These are phyloP conservation scores for Epistrophe grossulariae DNA, from an alignment of 2,888 invertebrate genomes.

Conservation along the genomic window DNA sequence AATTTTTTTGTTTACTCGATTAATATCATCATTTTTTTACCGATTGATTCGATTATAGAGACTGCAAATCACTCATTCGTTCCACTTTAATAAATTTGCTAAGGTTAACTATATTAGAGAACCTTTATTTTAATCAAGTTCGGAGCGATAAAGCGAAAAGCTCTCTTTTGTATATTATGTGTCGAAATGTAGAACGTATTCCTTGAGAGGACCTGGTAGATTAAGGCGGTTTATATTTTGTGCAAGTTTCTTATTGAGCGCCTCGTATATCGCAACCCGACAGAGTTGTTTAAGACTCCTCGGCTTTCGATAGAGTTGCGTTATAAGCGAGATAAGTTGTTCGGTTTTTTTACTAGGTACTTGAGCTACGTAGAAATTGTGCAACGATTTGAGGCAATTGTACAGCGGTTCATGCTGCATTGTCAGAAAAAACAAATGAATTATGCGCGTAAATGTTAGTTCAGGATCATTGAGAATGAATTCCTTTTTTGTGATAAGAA, in stretches of 20 bases:
- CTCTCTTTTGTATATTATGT: conserved; percentile 80
- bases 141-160: conserved; percentile 11
- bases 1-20: conserved; percentile 33
- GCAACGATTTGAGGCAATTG: conserved; percentile 88
- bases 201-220: conserved; percentile 88
- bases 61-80: conserved; percentile 38
- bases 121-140: not conserved
- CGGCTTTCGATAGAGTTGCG: conserved; percentile 87
- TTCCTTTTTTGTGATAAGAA: conserved; percentile 88
- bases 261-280: conserved; percentile 88
- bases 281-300: conserved; percentile 90
- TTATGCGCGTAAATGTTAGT: conserved; percentile 87
- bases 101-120: conserved; percentile 13
- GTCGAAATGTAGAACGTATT: conserved; percentile 89
- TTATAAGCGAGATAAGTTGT: conserved; percentile 87
- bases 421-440: conserved; percentile 87
- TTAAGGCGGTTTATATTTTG: conserved; percentile 87
- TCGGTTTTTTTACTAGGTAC: conserved; percentile 87
- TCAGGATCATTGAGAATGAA: conserved; percentile 87
- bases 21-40: conserved; percentile 63
- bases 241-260: conserved; percentile 87
- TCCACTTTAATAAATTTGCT: not conserved
- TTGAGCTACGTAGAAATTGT: conserved; percentile 87
- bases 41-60: conserved; percentile 58
- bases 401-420: conserved; percentile 89